phyloP scores from a whole-genome alignment of 2,113 vertebrate species.

The Elgaria multicarinata region DNA sequence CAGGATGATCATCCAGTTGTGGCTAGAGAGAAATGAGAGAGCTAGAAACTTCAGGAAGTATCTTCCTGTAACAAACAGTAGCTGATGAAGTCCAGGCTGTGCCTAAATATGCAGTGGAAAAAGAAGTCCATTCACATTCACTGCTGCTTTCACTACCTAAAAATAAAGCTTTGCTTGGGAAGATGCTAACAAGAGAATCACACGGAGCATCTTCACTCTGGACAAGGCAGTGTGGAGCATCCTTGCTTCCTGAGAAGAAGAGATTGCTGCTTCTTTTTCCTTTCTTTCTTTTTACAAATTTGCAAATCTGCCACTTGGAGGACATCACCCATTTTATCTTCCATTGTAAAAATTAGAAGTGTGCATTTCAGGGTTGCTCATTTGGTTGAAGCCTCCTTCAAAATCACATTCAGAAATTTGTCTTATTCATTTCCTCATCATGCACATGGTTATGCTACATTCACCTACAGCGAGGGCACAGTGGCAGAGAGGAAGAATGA shows the following conservation, averaged over 20 bases:
- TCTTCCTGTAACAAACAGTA: background rate
- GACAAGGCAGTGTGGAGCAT: background rate
- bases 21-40: background rate
- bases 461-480: conserved; percentile 42
- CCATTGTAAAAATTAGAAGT: conserved; percentile 10
- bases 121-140: background rate
- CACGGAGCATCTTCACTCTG: background rate
- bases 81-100: background rate
- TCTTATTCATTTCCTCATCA: conserved; percentile 57
- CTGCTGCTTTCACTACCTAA: background rate
- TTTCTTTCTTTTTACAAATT: background rate
- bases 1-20: background rate
- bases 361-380: conserved; percentile 45
- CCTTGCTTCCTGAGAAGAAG: background rate
- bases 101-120: background rate
- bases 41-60: background rate
- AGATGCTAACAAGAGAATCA: background rate
- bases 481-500: conserved; percentile 54
- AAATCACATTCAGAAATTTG: conserved; percentile 45
- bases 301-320: background rate
- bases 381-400: conserved; percentile 65
- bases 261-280: background rate
- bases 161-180: background rate
- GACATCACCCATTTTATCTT: conserved; percentile 22
- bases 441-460: conserved; percentile 38